Conservation (phyloP, 2,797 vertebrate genomes). For the Gobionotothen gibberifrons region DNA sequence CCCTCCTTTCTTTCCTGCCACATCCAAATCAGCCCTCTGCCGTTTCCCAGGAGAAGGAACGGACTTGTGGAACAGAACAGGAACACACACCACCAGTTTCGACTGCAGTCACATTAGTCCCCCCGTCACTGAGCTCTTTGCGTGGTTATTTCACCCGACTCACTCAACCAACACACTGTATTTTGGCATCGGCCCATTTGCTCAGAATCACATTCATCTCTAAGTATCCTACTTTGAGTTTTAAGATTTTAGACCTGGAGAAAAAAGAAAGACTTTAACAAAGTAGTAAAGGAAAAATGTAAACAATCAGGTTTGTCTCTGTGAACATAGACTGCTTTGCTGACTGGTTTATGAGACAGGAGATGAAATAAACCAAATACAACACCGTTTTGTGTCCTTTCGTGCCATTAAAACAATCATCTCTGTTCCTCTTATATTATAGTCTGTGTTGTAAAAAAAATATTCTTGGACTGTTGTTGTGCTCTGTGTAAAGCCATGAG, state of each 20-base stretch:
- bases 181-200: background rate
- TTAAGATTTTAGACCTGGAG: constrained; percentile 80
- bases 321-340: constrained; percentile 78
- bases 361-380: constrained; percentile 87
- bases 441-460: background rate
- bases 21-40: constrained; percentile 13
- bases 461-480: background rate
- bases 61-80: constrained; percentile 32
- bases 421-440: background rate
- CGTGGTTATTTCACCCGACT: constrained; percentile 13
- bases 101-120: constrained; percentile 28
- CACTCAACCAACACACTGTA: constrained; percentile 17
- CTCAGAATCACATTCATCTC: constrained; percentile 64
- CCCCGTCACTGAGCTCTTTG: constrained; percentile 37
- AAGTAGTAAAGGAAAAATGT: constrained; percentile 57
- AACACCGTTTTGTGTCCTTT: constrained; percentile 47
- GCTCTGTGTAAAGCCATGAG: background rate
- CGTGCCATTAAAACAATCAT: background rate
- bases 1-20: constrained; percentile 21
- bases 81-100: constrained; percentile 29
- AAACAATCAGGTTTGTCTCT: constrained; percentile 83
- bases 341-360: constrained; percentile 77
- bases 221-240: constrained; percentile 74
- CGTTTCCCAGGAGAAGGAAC: constrained; percentile 15
- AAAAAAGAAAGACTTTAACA: constrained; percentile 64